Evolutionary conservation across 2,797 vertebrate species (phyloP).

Genomic region (Diplodus sargus): DNA sequence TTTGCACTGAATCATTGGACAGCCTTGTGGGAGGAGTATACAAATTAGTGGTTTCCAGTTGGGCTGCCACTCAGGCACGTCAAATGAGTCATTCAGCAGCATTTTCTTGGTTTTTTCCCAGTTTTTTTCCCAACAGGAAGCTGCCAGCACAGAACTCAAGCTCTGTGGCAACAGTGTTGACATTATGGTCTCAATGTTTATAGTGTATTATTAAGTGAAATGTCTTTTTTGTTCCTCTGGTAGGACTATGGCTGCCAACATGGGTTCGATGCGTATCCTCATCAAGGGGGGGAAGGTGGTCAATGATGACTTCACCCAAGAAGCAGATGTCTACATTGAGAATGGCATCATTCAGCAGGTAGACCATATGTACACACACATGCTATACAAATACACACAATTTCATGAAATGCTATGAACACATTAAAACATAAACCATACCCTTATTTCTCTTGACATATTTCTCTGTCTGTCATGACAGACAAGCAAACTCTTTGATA

Average conservation of each 20-base stretch:
- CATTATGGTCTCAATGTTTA: neutral
- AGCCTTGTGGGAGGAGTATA: neutral
- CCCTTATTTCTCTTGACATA: neutral
- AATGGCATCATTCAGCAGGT: slow-evolving; percentile 98
- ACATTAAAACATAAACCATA: neutral
- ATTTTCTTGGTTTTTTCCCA: neutral
- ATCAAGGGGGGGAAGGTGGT: slow-evolving; percentile 99
- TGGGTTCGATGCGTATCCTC: slow-evolving; percentile 93
- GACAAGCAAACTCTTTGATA: neutral
- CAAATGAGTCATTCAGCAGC: slow-evolving; percentile 6
- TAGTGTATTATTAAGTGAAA: neutral
- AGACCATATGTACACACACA: slow-evolving; percentile 69
- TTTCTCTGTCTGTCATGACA: neutral
- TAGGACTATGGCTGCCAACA: slow-evolving; percentile 92
- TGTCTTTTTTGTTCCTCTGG: slow-evolving; percentile 4
- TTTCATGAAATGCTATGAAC: neutral
- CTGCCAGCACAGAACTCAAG: neutral
- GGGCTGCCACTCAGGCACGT: slow-evolving; percentile 10
- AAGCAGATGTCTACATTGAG: slow-evolving; percentile 98
- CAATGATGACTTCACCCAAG: slow-evolving; percentile 96
- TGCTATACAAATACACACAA: neutral
- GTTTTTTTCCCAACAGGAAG: neutral
- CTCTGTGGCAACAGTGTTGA: neutral
- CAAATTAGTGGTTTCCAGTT: neutral
- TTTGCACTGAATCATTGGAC: neutral